Percentiles rank a stretch among this genome's conserved stretches.
These are phyloP conservation scores for Ditylenchus weischeri DNA, from an alignment of 2,888 invertebrate genomes.

Conservation along the genomic window DNA sequence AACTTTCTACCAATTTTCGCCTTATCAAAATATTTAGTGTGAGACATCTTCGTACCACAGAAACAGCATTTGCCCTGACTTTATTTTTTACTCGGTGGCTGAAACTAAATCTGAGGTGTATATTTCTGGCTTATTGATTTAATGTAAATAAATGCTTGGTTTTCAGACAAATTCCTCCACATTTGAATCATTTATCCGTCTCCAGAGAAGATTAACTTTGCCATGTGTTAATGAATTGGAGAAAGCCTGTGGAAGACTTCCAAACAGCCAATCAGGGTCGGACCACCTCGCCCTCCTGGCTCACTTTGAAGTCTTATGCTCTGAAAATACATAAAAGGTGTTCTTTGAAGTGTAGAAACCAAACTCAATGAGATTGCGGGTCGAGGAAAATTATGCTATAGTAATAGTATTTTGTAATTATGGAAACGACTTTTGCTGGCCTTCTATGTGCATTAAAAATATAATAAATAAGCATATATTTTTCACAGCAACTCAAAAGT, in stretches of 20 bases:
- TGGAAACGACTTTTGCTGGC: too few species aligned
- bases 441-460: too few species aligned
- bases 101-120: slow-evolving; percentile 12
- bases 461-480: too few species aligned
- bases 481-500: too few species aligned
- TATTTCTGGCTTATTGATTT: not conserved
- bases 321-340: not conserved
- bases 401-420: too few species aligned
- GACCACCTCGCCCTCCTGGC: slow-evolving; percentile 28
- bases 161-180: slow-evolving; percentile 8
- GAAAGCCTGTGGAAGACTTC: slow-evolving; percentile 28
- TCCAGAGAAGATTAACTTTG: slow-evolving; percentile 24
- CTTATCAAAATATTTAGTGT: slow-evolving; percentile 11
- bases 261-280: slow-evolving; percentile 34
- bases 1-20: not conserved
- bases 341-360: too few species aligned
- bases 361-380: too few species aligned
- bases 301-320: slow-evolving; percentile 1
- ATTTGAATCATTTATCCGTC: slow-evolving; percentile 25
- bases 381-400: too few species aligned
- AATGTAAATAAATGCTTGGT: too few species aligned
- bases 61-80: slow-evolving; percentile 45
- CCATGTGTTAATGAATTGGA: slow-evolving; percentile 29
- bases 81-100: slow-evolving; percentile 44
- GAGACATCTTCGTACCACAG: slow-evolving; percentile 45